phyloP scores from a whole-genome alignment of 2,113 vertebrate species.

The Brienomyrus brachyistius region DNA sequence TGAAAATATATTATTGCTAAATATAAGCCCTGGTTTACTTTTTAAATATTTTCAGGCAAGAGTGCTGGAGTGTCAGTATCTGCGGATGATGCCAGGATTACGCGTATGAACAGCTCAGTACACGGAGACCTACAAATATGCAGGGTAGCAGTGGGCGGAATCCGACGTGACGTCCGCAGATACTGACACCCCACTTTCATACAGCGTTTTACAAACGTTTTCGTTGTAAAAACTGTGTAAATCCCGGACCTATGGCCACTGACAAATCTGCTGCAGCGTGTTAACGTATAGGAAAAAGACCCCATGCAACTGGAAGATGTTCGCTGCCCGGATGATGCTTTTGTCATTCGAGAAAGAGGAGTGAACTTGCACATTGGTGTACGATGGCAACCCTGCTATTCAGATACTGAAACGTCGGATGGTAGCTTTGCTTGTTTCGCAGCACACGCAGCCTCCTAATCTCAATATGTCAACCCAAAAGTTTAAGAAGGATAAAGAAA shows the following conservation, averaged over 20 bases:
- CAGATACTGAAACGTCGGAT: background rate
- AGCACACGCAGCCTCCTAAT: background rate
- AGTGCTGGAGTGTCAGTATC: background rate
- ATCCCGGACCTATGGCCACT: background rate
- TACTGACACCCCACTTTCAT: too few relatives aligned
- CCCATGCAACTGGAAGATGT: background rate
- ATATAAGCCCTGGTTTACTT: background rate
- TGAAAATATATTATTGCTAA: background rate
- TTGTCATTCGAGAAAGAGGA: background rate
- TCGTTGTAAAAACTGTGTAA: background rate
- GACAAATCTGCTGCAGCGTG: background rate
- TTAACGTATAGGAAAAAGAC: background rate
- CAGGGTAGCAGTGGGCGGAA: conserved; percentile 54
- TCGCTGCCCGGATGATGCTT: background rate
- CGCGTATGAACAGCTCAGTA: background rate
- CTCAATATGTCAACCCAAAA: conserved; percentile 80
- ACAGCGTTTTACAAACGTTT: too few relatives aligned
- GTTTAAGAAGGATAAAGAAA: conserved; percentile 98
- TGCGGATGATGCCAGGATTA: background rate
- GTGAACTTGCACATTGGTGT: background rate
- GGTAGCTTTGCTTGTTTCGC: background rate
- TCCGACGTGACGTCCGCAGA: conserved; percentile 51
- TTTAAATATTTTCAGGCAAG: background rate
- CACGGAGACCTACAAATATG: background rate
- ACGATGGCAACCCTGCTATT: background rate